These are phyloP conservation scores for Drosophila funebris DNA, from an alignment of 1,140 invertebrate genomes.

Conservation along the genomic window DNA sequence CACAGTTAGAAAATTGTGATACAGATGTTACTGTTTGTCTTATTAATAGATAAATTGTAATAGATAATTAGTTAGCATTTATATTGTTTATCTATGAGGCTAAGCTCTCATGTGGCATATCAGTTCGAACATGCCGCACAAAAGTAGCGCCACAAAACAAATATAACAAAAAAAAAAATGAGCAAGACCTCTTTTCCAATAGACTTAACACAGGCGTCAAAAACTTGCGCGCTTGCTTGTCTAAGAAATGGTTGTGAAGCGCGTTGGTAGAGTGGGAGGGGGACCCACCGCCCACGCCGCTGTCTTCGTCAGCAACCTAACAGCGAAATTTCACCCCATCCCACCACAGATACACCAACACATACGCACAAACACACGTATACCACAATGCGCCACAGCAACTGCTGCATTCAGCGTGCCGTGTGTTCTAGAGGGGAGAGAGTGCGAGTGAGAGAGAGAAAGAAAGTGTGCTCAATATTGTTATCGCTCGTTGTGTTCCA, in stretches of 20 bases:
- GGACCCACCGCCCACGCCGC: no score
- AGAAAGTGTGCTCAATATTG: slow-evolving; percentile 23
- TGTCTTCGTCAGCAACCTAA: background rate
- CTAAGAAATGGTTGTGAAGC: slow-evolving; percentile 58
- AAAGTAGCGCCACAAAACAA: slow-evolving; percentile 13
- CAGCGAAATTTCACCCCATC: slow-evolving; percentile 7
- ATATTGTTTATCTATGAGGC: no score
- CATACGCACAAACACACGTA: background rate
- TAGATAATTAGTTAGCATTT: slow-evolving; percentile 36
- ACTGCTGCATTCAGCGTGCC: slow-evolving; percentile 46
- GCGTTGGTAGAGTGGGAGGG: slow-evolving; percentile 2
- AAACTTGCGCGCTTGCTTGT: slow-evolving; percentile 79
- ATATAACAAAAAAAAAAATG: slow-evolving; percentile 24
- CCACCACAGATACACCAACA: background rate
- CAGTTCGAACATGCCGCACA: background rate
- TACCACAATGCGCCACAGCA: slow-evolving; percentile 40
- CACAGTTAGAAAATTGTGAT: no score
- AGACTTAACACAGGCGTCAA: slow-evolving; percentile 74
- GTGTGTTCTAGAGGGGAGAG: background rate
- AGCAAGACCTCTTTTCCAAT: slow-evolving; percentile 67
- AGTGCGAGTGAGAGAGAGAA: slow-evolving; percentile 3
- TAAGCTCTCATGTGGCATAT: background rate
- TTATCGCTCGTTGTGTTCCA: slow-evolving; percentile 65
- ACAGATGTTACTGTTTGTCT: no score
- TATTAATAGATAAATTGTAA: no score